A percentile compares a stretch with the other conserved stretches of the same genome.
Conservation (phyloP, 2,888 invertebrate species). For the Hirtodrosophila histrioides region DNA sequence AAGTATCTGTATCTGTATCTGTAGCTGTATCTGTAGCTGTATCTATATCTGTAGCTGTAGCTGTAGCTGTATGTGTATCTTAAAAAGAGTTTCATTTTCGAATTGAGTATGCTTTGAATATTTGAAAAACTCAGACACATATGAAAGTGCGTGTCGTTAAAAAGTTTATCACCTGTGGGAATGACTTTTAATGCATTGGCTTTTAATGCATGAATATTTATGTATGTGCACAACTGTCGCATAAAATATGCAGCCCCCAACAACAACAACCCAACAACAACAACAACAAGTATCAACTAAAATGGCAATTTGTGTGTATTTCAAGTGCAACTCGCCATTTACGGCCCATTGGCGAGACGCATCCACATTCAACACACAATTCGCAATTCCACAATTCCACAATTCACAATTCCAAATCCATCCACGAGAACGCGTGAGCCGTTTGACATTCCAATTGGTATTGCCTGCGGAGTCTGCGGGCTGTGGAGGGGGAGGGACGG, state of each 20-base stretch:
- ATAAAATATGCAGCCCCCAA: slow-evolving; percentile 55
- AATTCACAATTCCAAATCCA: slow-evolving; percentile 35
- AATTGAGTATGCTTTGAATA: slow-evolving; percentile 5
- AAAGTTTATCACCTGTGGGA: slow-evolving; percentile 55
- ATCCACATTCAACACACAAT: slow-evolving; percentile 38
- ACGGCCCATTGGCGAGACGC: slow-evolving; percentile 41
- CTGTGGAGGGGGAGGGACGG: not conserved
- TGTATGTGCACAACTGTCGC: slow-evolving; percentile 54
- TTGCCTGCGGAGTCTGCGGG: not conserved
- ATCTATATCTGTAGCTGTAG: slow-evolving; percentile 3
- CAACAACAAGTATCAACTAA: slow-evolving; percentile 34
- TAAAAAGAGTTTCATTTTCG: slow-evolving; percentile 7
- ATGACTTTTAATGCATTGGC: slow-evolving; percentile 56
- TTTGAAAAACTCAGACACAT: not conserved
- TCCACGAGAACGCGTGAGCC: slow-evolving; percentile 61
- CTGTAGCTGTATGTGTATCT: slow-evolving; percentile 3
- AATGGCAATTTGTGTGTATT: slow-evolving; percentile 58
- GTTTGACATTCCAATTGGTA: slow-evolving; percentile 71
- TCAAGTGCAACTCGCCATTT: slow-evolving; percentile 73
- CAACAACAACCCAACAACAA: slow-evolving; percentile 15
- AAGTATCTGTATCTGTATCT: slow-evolving; percentile 5
- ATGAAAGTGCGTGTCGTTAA: slow-evolving; percentile 20
- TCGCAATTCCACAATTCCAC: slow-evolving; percentile 11
- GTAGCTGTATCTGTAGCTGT: slow-evolving; percentile 3
- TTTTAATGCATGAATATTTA: slow-evolving; percentile 71